These are phyloP conservation scores for Spodoptera exigua DNA, from an alignment of 2,888 invertebrate genomes.

Conservation along the genomic window DNA sequence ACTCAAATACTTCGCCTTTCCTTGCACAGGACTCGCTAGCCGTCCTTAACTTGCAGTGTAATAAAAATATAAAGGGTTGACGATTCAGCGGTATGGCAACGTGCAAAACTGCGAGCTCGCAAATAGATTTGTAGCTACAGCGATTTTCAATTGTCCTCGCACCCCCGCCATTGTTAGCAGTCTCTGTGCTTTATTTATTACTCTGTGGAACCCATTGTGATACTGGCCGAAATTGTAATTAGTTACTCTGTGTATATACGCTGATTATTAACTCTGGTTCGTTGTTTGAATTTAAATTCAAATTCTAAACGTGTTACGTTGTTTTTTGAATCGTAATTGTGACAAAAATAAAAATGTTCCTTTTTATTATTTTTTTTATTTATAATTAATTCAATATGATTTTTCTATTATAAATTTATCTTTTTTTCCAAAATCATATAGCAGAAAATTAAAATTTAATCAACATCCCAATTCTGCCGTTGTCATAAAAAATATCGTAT, in stretches of 20 bases:
- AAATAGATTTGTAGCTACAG: constrained; percentile 61
- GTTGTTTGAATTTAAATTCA: not conserved
- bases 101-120: constrained; percentile 53
- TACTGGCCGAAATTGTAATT: constrained; percentile 39
- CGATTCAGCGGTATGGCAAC: constrained; percentile 41
- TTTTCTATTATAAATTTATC: no score
- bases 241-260: constrained; percentile 28
- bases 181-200: constrained; percentile 53
- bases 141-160: constrained; percentile 60
- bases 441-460: no score
- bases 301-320: no score
- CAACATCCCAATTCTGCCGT: constrained; percentile 9
- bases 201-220: constrained; percentile 47
- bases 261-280: constrained; percentile 10
- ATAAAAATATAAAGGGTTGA: constrained; percentile 45
- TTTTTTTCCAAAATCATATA: no score
- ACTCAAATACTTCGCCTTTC: not conserved
- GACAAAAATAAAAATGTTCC: not conserved
- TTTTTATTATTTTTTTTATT: constrained; percentile 13
- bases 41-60: constrained; percentile 15
- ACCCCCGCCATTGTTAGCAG: constrained; percentile 47
- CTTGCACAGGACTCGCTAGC: not conserved
- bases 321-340: not conserved
- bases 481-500: not conserved
- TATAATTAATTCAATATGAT: constrained; percentile 26